These are phyloP conservation scores for Drosophila formosana DNA, from an alignment of 2,888 invertebrate species.

Conservation along the genomic window DNA sequence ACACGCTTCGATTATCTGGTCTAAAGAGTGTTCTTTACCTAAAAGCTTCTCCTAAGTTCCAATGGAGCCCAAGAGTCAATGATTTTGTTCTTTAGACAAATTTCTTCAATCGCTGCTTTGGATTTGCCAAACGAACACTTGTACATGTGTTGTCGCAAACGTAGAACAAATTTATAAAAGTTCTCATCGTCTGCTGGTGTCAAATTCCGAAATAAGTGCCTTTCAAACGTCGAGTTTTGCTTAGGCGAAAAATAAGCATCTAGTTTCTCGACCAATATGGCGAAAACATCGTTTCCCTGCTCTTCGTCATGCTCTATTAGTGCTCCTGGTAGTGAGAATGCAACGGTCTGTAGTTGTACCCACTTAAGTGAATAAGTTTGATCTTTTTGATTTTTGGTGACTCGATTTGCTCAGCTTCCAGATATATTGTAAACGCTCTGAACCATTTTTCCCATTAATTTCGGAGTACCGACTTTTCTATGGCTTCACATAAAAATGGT, in stretches of 20 bases:
- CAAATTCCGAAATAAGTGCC: constrained; percentile 26
- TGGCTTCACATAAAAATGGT: constrained; percentile 2
- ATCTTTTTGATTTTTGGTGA: constrained; percentile 13
- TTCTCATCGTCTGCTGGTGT: constrained; percentile 7
- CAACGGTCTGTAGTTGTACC: constrained; percentile 14
- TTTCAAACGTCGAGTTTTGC: constrained; percentile 32
- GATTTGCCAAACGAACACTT: constrained; percentile 27
- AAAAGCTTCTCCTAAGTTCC: too few species aligned
- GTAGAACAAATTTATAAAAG: constrained; percentile 26
- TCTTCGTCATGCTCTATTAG: constrained; percentile 3
- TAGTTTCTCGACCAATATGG: constrained; percentile 13
- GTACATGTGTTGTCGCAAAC: constrained; percentile 44
- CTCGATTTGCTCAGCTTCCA: constrained; percentile 4
- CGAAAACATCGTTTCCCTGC: constrained; percentile 17
- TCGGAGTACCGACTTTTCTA: constrained; percentile 3
- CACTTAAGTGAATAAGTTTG: constrained; percentile 18
- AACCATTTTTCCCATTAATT: constrained; percentile 8
- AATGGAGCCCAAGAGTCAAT: too few species aligned
- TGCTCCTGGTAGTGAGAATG: constrained; percentile 17
- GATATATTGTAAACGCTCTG: constrained; percentile 1
- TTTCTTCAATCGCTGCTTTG: constrained; percentile 26
- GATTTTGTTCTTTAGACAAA: too few species aligned
- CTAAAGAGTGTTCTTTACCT: too few species aligned
- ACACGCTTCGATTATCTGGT: too few species aligned
- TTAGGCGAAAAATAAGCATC: constrained; percentile 35